Base-by-base conservation (phyloP, 1,140 invertebrate species). In the Tetraneura akinire region DNA sequence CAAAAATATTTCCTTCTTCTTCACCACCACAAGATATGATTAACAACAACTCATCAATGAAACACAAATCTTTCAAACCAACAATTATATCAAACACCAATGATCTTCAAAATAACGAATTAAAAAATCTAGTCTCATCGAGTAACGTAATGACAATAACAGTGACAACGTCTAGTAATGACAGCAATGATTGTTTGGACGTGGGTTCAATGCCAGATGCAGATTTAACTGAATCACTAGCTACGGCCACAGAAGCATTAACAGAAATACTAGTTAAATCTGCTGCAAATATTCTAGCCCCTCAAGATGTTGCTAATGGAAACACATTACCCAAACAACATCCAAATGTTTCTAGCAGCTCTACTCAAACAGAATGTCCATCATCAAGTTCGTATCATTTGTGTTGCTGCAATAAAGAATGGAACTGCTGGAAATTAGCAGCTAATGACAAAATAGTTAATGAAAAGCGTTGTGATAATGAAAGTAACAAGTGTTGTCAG, bases 21-120 rank as follows among this genome's bases (percentile, higher is more conserved):
- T 47, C 74, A 26, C 49, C 74, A 3, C 74, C 74, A 8, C 74
- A 78, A 62, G 74, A 78, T 14, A 26, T 78, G 6, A 57, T 78
- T 10, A 78, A 78, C 16, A 78, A 78, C 37, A 78, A 71, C 16
- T 21, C 74, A 1, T 78, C 37, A 13, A 60, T 8, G 4, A 78
- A 78, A 42, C 49, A 42, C 21, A 71, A 71, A 16, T 71, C 68
- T 0, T 78, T 78, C 26, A 55, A 21, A 29, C 29, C 74, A 10
- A 62, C 74, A 0, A 78, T 78, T 23, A 78, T 78, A 62, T 60
- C 74, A 29, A 78, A 71, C 13, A 57, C 14, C 4, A 26, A 26
- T 1, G 37, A 78, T 78, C 55, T 47, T 47, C 74, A 78, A 45
- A 62, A 62, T 57, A 78, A 62, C 3, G 74, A 78, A 62, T 29